Evolutionary conservation across 2,113 vertebrate species (phyloP), one percentile per base, ranked within the genome.

Genomic region (Sinosuthora webbiana): DNA sequence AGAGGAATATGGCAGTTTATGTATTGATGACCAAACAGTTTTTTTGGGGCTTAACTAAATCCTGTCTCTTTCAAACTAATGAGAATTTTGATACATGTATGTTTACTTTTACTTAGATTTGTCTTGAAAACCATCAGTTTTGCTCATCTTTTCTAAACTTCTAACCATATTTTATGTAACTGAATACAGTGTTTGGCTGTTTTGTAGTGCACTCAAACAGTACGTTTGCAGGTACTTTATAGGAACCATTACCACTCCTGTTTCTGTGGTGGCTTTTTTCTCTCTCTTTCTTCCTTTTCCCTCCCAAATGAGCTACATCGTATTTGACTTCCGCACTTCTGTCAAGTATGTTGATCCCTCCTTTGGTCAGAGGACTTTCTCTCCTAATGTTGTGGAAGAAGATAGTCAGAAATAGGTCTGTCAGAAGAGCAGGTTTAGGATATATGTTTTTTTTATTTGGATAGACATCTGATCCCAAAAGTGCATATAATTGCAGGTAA

Each of bases 371-470:
- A 49, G 41, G 10, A 35, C 4, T 73, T 89, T 71, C 27, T 78
- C 11, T 85, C 13, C 57, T 67, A 39, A 35, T 65, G 9, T 78
- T 79, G 33, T 74, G 25, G 31, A 94, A 67, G 31, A 62, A 62
- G 33, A 33, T 22, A 71, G 19, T 62, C 45, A 87, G 53, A 87
- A 93, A 82, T 14, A 30, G 6, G 15, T 76, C 44, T 71, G 47
- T 76, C 25, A 25, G 30, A 76, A 57, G 5, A 45, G 6, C 19
- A 75, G 16, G 4, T 59, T 70, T 70, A 71, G 25, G 62, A 14
- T 8, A 11, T 15, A 35, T 9, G 6, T 3, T 10, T 11, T 0
- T 4, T 28, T 28, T 39, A 9, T 16, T 35, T 69, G 74, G 10
- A 8, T 31, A 49, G 50, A 49, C 6, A 49, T 9, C 7, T 45